Conservation (phyloP, 2,797 vertebrate genomes). For the Clarias platycephalus region DNA sequence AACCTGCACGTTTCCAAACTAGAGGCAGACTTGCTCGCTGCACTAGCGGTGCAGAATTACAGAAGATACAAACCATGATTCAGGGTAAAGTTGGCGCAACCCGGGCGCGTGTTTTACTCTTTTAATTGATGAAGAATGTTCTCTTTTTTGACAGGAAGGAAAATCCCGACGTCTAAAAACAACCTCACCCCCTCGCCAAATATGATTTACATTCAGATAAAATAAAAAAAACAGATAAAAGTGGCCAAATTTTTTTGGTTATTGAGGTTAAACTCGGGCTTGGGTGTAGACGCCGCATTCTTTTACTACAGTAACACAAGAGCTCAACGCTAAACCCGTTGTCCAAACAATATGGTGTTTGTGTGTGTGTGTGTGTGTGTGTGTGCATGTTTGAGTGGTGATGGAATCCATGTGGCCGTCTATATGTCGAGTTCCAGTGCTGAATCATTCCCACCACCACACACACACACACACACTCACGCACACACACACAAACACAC, state of each 20-base stretch:
- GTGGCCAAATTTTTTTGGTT: not conserved
- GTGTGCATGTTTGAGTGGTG: conserved; percentile 26
- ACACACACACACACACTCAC: conserved; percentile 26
- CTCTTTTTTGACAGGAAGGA: not conserved
- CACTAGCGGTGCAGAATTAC: not conserved
- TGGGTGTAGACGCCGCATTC: not conserved
- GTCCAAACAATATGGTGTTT: conserved; percentile 1
- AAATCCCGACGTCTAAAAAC: not conserved
- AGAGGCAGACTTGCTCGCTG: not conserved
- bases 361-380: conserved; percentile 32
- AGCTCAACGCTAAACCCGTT: not conserved
- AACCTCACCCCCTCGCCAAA: not conserved
- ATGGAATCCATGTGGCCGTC: conserved; percentile 48
- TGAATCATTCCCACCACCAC: conserved; percentile 59
- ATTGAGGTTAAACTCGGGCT: not conserved
- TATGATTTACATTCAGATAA: not conserved
- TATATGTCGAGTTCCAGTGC: conserved; percentile 55
- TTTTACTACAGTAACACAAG: not conserved
- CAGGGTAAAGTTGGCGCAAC: not conserved
- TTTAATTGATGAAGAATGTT: not conserved
- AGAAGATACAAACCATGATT: not conserved
- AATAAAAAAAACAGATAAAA: not conserved
- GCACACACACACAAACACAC: conserved; percentile 44
- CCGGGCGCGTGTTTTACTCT: not conserved
- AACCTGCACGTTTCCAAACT: not conserved